Evolutionary conservation across 2,888 invertebrate genomes (phyloP).

Genomic region (Gastracanthus pulcherrimus): DNA sequence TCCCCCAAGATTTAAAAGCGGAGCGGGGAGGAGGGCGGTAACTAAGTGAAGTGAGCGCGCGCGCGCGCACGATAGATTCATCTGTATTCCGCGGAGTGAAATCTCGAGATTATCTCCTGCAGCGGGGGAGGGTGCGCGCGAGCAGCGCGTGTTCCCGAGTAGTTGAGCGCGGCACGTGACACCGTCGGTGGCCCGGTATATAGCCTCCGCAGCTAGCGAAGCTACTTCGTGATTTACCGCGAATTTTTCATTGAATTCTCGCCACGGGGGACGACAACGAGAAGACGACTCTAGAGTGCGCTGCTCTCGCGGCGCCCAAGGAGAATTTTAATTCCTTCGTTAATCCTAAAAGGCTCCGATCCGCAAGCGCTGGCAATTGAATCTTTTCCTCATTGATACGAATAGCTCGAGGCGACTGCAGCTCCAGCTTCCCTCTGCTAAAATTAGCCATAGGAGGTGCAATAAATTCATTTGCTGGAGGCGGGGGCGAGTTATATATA

Average conservation of each 20-base stretch:
- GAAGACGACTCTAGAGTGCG: neutral
- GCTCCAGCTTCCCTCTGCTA: neutral
- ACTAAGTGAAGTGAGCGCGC: conserved; percentile 62
- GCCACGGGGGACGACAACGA: conserved; percentile 14
- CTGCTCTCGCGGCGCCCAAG: neutral
- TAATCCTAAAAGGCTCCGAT: neutral
- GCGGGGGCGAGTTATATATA: neutral
- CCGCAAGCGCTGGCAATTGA: conserved; percentile 6
- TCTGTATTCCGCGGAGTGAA: conserved; percentile 69
- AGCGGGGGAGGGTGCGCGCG: no score
- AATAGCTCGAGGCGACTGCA: neutral
- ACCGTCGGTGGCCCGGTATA: neutral
- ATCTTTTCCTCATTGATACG: conserved; percentile 6
- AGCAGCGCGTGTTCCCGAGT: conserved; percentile 43
- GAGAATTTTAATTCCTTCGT: conserved; percentile 50
- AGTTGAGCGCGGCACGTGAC: conserved; percentile 62
- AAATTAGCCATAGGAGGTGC: neutral
- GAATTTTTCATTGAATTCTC: conserved; percentile 59
- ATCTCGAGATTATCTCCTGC: conserved; percentile 68
- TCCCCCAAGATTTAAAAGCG: conserved; percentile 46
- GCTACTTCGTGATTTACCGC: conserved; percentile 63
- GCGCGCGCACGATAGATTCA: conserved; percentile 66
- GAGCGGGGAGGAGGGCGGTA: conserved; percentile 8
- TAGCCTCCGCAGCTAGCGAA: neutral
- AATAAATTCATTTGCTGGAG: conserved; percentile 2